Base-by-base conservation (phyloP, 1,140 invertebrate species). In the Lineus longissimus region DNA sequence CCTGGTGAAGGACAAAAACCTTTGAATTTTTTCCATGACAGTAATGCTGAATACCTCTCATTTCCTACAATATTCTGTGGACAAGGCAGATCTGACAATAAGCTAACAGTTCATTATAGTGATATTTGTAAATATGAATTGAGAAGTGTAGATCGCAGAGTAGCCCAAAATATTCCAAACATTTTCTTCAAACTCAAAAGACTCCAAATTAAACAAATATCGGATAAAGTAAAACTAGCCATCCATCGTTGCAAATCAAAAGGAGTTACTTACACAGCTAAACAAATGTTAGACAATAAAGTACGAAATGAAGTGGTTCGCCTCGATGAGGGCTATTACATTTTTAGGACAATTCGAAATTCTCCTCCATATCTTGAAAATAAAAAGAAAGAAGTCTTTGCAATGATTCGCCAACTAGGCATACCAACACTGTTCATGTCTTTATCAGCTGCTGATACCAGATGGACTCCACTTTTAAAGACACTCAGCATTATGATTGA, bases 131-230 rank as follows among this genome's bases (percentile, higher is more conserved):
- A 71, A 61, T 41, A 61, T n/a, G 60, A 71, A 59, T 13, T 69
- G 15, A 61, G 66, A 59, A 61, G 33, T 61, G 33, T 51, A 15
- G 66, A 70, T 45, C 13, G 55, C 51, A 51, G 66, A 62, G 58
- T 64, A 30, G 36, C 69, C 2, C 61, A 15, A 2, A 65, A 57
- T 23, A 55, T 64, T 30, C 54, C 61, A 33, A 33, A 71, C 67
- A 51, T 30, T 70, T 15, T 70, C 66, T 62, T 70, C 59, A 54
- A 68, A 70, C 22, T 63, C 17, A 68, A 70, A 60, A 70, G 63
- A 63, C 51, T 70, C n/a, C 66, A 70, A 51, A 56, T 70, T 15
- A 70, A 70, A 55, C 65, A 65, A 45, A 41, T 70, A 27, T 40
- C 36, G 25, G 69, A 65, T 30, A 61, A 63, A 58, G 63, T 64